Evolutionary conservation across 2,113 vertebrate genomes (phyloP).

Genomic region (Oryzias curvinotus): DNA sequence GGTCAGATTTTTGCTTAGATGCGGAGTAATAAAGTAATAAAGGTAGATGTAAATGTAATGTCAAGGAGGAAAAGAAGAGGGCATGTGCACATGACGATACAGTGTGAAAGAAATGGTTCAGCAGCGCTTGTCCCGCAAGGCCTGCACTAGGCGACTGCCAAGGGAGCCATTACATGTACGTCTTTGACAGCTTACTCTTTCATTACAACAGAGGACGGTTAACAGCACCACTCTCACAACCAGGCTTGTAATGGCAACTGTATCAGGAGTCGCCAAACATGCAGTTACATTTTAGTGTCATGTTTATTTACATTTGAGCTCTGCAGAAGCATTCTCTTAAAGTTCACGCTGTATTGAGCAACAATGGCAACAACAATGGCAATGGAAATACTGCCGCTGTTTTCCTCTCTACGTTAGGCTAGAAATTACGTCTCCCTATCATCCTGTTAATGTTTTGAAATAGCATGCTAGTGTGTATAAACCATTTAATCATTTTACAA

Average conservation of each 20-base stretch:
- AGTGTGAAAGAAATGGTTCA: conserved; percentile 55
- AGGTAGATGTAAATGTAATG: neutral
- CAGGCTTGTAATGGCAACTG: conserved; percentile 49
- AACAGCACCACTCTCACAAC: conserved; percentile 53
- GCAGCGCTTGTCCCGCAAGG: conserved; percentile 68
- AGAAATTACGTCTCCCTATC: no score
- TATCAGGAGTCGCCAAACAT: conserved; percentile 32
- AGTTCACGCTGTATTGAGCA: neutral
- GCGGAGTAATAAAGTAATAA: conserved; percentile 2
- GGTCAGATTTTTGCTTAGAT: conserved; percentile 46
- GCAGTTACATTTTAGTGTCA: conserved; percentile 32
- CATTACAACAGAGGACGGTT: conserved; percentile 74
- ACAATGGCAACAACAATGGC: no score
- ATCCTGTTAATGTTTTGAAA: no score
- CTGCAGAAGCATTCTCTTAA: conserved; percentile 7
- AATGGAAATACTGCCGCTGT: no score
- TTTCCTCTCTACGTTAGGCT: no score
- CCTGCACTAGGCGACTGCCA: conserved; percentile 73
- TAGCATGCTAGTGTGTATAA: no score
- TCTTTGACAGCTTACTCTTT: conserved; percentile 79
- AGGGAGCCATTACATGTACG: conserved; percentile 75
- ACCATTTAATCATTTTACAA: no score
- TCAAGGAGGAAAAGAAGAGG: conserved; percentile 1
- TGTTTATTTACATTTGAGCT: conserved; percentile 21
- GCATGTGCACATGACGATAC: conserved; percentile 32